Evolutionary conservation across 2,888 invertebrate genomes (phyloP).

Genomic region (Orthonychiurus folsomi): DNA sequence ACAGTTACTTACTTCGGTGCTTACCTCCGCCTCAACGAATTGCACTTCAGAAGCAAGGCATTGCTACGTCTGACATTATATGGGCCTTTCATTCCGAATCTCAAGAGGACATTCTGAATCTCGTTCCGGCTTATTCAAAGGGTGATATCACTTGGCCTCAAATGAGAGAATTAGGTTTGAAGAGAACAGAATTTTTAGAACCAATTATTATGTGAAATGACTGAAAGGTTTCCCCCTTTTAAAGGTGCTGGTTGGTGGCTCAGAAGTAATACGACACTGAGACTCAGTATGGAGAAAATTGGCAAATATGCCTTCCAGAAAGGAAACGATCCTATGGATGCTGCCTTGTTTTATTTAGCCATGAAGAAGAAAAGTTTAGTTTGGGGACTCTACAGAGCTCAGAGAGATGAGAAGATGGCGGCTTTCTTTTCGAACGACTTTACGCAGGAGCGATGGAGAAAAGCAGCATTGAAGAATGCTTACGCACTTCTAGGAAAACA

Average conservation of each 20-base stretch:
- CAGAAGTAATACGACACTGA: slow-evolving; percentile 68
- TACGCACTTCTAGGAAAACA: slow-evolving; percentile 92
- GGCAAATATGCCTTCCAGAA: slow-evolving; percentile 42
- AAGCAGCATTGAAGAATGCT: slow-evolving; percentile 95
- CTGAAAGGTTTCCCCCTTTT: slow-evolving; percentile 51
- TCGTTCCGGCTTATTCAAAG: slow-evolving; percentile 80
- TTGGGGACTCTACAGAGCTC: slow-evolving; percentile 88
- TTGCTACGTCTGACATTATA: slow-evolving; percentile 81
- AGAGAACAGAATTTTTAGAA: too few species aligned
- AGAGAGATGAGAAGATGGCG: slow-evolving; percentile 84
- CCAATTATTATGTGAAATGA: too few species aligned
- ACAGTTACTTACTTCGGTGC: slow-evolving; percentile 86
- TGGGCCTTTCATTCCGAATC: slow-evolving; percentile 99
- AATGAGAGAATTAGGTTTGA: slow-evolving; percentile 69
- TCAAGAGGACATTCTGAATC: slow-evolving; percentile 82
- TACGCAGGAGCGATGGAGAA: slow-evolving; percentile 83
- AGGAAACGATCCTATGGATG: slow-evolving; percentile 82
- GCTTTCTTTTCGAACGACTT: slow-evolving; percentile 93
- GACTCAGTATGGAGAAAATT: slow-evolving; percentile 71
- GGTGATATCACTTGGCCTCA: slow-evolving; percentile 81
- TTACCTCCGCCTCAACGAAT: slow-evolving; percentile 81
- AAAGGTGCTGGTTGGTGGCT: slow-evolving; percentile 87
- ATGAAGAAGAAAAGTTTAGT: slow-evolving; percentile 96
- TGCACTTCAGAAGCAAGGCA: slow-evolving; percentile 73
- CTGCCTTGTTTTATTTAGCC: slow-evolving; percentile 92